Base-by-base conservation (phyloP, 1,140 invertebrate genomes). In the Polypedilum vanderplanki region DNA sequence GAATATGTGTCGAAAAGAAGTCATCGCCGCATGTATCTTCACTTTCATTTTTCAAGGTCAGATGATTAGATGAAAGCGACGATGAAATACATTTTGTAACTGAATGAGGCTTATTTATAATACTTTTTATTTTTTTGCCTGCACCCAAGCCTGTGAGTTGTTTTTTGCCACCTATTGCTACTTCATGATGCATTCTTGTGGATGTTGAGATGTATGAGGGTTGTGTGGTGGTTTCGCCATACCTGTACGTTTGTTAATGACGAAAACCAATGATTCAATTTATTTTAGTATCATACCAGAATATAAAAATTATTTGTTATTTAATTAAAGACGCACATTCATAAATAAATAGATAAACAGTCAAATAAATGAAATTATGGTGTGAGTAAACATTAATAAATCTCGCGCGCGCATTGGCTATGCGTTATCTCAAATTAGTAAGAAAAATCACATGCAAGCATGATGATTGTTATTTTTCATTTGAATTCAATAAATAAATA, bases 11-110 rank as follows among this genome's bases (percentile, higher is more conserved):
- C 17, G 65, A 70, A 22, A 70, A 70, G 65, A 70, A 70, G 18
- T 70, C 65, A 70, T 70, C 65, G 65, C 65, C 20, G 18, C 65
- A 70, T 18, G 65, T 70, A 22, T 70, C 65, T 70, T 70, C 65
- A 70, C n/a, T 57, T 57, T 57, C 46, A 57, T 57, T 57, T 57
- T 15, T 57, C 46, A 57, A 57, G 46, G 46, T 57, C 46, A 57
- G n/a, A 57, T 57, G 46, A 57, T 57, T 57, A 57, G 46, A 33
- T 33, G 24, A 33, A 33, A 33, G 24, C 24, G 24, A 33, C 24
- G 24, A 33, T 5, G 24, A 33, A 5, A 33, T 57, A 57, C 12
- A n/a, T 15, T 57, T 57, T 12, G n/a, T n/a, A 12, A n/a, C 12
- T n/a, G n/a, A n/a, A 15, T 4, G n/a, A n/a, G 46, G 46, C 12